Evolutionary conservation across 2,797 vertebrate genomes (phyloP).

Genomic region (Champsocephalus esox): DNA sequence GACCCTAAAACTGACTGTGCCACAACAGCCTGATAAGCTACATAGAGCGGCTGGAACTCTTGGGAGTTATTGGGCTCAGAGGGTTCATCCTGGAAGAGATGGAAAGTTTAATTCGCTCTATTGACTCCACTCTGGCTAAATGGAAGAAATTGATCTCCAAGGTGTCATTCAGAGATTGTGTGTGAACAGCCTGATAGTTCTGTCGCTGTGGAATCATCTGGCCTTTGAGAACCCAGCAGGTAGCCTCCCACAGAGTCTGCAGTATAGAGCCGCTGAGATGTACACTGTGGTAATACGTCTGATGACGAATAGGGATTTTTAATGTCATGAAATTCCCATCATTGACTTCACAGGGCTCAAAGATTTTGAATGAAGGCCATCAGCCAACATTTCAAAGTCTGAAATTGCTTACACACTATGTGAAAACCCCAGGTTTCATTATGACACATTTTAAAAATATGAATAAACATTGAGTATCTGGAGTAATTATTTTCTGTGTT

Average conservation of each 20-base stretch:
- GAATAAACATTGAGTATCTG: background rate
- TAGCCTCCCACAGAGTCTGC: constrained; percentile 9
- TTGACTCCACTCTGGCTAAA: constrained; percentile 59
- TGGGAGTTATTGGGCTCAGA: constrained; percentile 41
- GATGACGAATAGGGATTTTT: background rate
- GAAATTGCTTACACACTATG: background rate
- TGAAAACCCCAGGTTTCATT: background rate
- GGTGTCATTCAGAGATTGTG: constrained; percentile 62
- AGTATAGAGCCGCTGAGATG: background rate
- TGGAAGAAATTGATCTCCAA: constrained; percentile 68
- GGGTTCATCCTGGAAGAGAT: constrained; percentile 43
- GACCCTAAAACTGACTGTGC: constrained; percentile 10
- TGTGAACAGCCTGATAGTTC: constrained; percentile 31
- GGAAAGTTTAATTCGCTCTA: constrained; percentile 56
- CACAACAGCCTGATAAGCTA: constrained; percentile 32
- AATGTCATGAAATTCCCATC: constrained; percentile 12
- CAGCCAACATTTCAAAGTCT: background rate
- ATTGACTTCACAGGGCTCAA: background rate
- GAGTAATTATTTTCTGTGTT: too few relatives aligned
- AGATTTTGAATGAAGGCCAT: background rate
- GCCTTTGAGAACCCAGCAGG: constrained; percentile 46
- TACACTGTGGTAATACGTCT: background rate
- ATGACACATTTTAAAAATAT: too few relatives aligned
- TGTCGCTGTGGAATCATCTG: constrained; percentile 37
- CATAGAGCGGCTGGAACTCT: constrained; percentile 11